Base-by-base conservation (phyloP, 2,888 invertebrate genomes). In the Drosophila testacea region DNA sequence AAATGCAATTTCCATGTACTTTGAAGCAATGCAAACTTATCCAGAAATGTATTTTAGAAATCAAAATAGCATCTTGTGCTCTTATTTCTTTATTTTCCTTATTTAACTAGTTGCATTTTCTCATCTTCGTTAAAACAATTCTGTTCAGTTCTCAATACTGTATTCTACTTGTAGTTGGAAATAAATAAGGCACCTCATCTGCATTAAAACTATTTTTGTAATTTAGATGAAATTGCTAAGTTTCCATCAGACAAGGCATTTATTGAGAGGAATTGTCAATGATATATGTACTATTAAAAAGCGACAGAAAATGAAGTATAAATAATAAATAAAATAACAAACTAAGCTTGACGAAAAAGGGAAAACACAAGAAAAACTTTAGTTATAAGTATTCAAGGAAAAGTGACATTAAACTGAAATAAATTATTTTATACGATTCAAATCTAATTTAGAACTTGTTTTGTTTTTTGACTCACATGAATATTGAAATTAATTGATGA, bases 1-100 rank as follows among this genome's bases (percentile, higher is more conserved):
- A 70, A 87, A 82, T 81, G 85, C 79, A 79, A 69, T 81, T 87
- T 81, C 70, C 88, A 63, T 84, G 85, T 84, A 42, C 38, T 72
- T 41, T 27, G 10, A 34, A 48, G 50, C 76, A 76, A 50, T 34
- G 66, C 38, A 7, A 41, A 55, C 28, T 10, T 56, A 16, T 34
- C 22, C 13, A 42, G 28, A 63, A 65, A 55, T 56, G 10, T 52
- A 54, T 51, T 47, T 56, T 5, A 4, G 22, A 28, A 42, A 39
- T 52, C 41, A 4, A 11, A 48, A 34, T 11, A n/a, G 7, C 30
- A 22, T 36, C 22, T 27, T 16, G 10, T 28, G 47, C 30, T n/a
- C 7, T 10, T 36, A 9, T 7, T 3, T 32, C 32, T 32, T 44
- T 44, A n/a, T 16, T 27, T 42, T 27, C 27, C 6, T 4, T 7